Evolutionary conservation across 2,888 invertebrate genomes (phyloP), one percentile per base, ranked within the genome.

Genomic region (Axea sp.): DNA sequence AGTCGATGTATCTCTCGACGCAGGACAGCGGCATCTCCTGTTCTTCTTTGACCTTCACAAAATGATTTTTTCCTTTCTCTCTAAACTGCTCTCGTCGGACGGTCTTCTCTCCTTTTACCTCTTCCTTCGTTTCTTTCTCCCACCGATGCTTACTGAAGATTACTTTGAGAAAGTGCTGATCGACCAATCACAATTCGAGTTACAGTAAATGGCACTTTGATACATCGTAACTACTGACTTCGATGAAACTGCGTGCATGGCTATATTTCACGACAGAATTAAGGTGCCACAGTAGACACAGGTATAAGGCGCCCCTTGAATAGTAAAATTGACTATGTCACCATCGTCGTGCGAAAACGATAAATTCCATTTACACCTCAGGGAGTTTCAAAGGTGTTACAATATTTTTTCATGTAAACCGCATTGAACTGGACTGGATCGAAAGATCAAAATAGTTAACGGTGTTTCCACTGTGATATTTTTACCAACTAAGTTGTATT

Each of bases 191-290:
- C 59, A 64, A 64, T 49, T 72, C 72, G 51, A 62, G 62, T 55
- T 55, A 67, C 71, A 57, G 49, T 72, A 67, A 72, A 73, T 64
- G 73, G 49, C 57, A 64, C 64, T 57, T 64, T 57, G 75, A 57
- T 62, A 72, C 72, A 35, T 72, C 64, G 59, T 72, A 72, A 72
- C 72, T 72, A 72, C 64, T 72, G 59, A 33, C 64, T 64, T 57
- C 57, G 72, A 57, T 57, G 59, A 59, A 59, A 51, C 51, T 43
- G 68, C 68, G 39, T 47, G 37, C 37, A 47, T 19, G 31, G 39
- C 31, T 41, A 43, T 43, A 43, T 24, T 41, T 55, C 41, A 37
- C 28, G 3, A 33, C 53, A 43, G 24, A 45, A 30, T 30, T 35
- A 43, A 47, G 65, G 39, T 65, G 65, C 65, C 15, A 28, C 11